phyloP scores from a whole-genome alignment of 2,888 invertebrate genomes.

The Pyrrhia umbra region DNA sequence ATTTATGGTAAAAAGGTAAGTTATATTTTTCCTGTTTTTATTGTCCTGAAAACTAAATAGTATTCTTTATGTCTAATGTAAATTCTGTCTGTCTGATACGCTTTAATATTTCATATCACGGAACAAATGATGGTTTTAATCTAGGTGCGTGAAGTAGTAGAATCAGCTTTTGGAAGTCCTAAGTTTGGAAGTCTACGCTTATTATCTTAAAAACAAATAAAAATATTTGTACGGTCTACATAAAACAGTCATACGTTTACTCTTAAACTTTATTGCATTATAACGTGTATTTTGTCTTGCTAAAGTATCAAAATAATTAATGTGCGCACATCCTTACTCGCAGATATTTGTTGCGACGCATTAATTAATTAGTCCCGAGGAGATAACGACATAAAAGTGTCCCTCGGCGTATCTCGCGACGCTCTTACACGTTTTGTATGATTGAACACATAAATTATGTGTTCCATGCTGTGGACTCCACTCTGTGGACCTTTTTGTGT shows the following conservation, averaged over 20 bases:
- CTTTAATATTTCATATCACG: too few relatives aligned
- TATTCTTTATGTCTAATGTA: too few relatives aligned
- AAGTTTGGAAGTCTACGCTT: too few relatives aligned
- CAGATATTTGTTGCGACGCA: constrained; percentile 48
- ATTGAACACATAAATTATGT: constrained; percentile 51
- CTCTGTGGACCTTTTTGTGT: not conserved
- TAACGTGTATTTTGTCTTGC: not conserved
- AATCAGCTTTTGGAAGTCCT: too few relatives aligned
- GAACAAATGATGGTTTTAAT: too few relatives aligned
- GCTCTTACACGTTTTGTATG: constrained; percentile 22
- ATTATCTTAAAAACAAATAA: too few relatives aligned
- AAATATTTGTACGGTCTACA: too few relatives aligned
- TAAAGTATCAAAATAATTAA: constrained; percentile 20
- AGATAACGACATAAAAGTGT: constrained; percentile 54
- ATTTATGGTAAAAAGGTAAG: not conserved
- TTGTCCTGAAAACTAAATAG: not conserved
- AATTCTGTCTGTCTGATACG: too few relatives aligned
- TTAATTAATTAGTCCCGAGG: constrained; percentile 57
- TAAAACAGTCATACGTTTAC: too few relatives aligned
- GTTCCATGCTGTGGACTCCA: constrained; percentile 7
- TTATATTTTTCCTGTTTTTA: not conserved
- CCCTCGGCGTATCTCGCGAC: constrained; percentile 26
- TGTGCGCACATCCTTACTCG: constrained; percentile 13
- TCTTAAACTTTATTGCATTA: too few relatives aligned
- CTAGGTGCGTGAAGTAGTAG: too few relatives aligned